These are phyloP conservation scores for Eudyptes chrysolophus DNA, from an alignment of 2,113 vertebrate species.

Conservation along the genomic window DNA sequence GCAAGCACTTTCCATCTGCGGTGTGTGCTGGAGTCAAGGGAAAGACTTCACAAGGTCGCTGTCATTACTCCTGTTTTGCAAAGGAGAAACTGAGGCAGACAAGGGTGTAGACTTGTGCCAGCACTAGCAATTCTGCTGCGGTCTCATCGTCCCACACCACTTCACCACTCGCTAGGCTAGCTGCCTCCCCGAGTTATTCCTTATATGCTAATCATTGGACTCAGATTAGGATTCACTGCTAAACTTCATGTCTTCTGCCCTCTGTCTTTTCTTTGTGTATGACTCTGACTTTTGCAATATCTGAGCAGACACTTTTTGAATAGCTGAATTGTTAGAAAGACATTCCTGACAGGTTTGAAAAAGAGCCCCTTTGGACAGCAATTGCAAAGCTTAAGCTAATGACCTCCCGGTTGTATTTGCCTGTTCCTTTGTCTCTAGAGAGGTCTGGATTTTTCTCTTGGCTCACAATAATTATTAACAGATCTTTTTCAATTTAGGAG, in stretches of 20 bases:
- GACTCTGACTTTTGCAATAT: neutral
- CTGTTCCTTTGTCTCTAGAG: neutral
- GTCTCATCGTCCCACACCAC: neutral
- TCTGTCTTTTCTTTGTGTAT: neutral
- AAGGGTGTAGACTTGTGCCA: neutral
- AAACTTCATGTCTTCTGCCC: neutral
- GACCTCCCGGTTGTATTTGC: neutral
- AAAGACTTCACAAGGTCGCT: neutral
- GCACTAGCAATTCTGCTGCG: fast-evolving
- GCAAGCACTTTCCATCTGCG: constrained; percentile 30
- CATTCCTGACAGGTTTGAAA: neutral
- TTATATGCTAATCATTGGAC: neutral
- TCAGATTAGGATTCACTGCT: neutral
- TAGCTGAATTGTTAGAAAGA: neutral
- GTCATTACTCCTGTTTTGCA: neutral
- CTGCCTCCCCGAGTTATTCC: neutral
- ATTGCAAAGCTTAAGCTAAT: constrained; percentile 23
- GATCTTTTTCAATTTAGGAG: constrained; percentile 26
- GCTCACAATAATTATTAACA: constrained; percentile 28
- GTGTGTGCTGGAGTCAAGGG: neutral
- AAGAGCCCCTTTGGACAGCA: constrained; percentile 8
- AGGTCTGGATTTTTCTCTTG: constrained; percentile 27
- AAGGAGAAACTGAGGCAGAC: constrained; percentile 25
- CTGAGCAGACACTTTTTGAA: neutral
- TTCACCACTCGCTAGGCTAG: neutral